These are phyloP conservation scores for Colletes collaris DNA, from an alignment of 2,888 invertebrate species.

Conservation along the genomic window DNA sequence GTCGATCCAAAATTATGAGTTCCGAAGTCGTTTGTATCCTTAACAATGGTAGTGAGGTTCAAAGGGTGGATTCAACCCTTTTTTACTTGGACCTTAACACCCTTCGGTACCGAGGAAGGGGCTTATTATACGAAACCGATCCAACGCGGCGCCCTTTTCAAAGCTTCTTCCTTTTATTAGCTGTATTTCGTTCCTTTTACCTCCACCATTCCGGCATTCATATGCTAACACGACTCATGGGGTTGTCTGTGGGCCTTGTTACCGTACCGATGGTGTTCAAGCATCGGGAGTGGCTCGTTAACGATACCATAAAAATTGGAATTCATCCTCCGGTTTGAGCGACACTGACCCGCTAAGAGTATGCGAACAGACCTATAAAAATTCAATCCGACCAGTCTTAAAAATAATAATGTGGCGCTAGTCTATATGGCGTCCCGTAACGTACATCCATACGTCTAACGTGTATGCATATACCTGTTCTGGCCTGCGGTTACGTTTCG, in stretches of 20 bases:
- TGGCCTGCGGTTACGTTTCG: conserved; percentile 25
- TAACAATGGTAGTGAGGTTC: conserved; percentile 40
- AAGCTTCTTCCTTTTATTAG: conserved; percentile 72
- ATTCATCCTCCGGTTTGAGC: conserved; percentile 61
- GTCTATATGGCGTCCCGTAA: conserved; percentile 61
- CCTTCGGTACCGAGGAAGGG: conserved; percentile 64
- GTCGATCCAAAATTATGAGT: conserved; percentile 55
- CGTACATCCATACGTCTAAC: conserved; percentile 45
- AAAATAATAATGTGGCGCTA: conserved; percentile 78
- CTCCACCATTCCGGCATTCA: conserved; percentile 71
- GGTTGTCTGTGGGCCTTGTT: conserved; percentile 71
- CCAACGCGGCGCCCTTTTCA: conserved; percentile 68
- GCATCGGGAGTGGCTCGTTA: conserved; percentile 60
- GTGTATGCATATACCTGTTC: conserved; percentile 32
- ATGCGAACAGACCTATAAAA: conserved; percentile 77
- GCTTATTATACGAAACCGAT: conserved; percentile 76
- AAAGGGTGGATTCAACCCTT: conserved; percentile 59
- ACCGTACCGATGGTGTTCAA: conserved; percentile 70
- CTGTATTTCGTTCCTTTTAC: conserved; percentile 72
- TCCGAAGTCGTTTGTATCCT: conserved; percentile 52
- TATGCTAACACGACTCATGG: conserved; percentile 74
- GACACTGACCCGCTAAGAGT: conserved; percentile 72
- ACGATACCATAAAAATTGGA: conserved; percentile 68
- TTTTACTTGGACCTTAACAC: conserved; percentile 74
- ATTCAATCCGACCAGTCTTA: conserved; percentile 78